A percentile compares a stretch with the other conserved stretches of the same genome.
phyloP scores from a whole-genome alignment of 2,888 invertebrate species.

The Thecocarcelia acutangulata region DNA sequence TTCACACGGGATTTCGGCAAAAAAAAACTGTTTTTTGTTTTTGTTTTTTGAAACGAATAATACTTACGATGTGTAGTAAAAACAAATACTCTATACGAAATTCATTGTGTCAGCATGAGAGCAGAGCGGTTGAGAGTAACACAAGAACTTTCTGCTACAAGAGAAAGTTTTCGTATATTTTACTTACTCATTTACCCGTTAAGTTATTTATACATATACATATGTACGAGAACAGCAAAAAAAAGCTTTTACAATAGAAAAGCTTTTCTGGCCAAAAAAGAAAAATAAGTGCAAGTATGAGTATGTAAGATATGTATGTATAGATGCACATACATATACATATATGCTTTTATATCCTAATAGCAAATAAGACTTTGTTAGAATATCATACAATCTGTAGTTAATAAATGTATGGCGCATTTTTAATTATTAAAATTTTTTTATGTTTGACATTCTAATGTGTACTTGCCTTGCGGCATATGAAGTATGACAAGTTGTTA shows the following conservation, averaged over 20 bases:
- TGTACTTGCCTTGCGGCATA: too few relatives aligned
- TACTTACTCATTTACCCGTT: not conserved
- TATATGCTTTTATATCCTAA: too few relatives aligned
- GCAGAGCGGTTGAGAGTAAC: not conserved
- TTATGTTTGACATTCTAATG: too few relatives aligned
- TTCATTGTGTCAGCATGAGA: not conserved
- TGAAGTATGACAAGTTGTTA: too few relatives aligned
- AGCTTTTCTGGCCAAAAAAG: slow-evolving; percentile 27
- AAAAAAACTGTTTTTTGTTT: slow-evolving; percentile 9
- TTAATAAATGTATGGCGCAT: too few relatives aligned
- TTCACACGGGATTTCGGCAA: slow-evolving; percentile 47
- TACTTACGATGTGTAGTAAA: slow-evolving; percentile 41
- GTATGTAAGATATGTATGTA: too few relatives aligned
- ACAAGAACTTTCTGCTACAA: slow-evolving; percentile 3
- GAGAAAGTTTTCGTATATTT: not conserved
- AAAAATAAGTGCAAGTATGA: not conserved
- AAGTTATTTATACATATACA: not conserved
- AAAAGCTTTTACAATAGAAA: slow-evolving; percentile 34
- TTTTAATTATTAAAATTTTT: too few relatives aligned
- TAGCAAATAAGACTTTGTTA: too few relatives aligned
- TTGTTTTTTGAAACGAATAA: not conserved
- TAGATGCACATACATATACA: too few relatives aligned
- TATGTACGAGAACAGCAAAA: not conserved
- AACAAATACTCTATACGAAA: slow-evolving; percentile 13
- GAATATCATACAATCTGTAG: too few relatives aligned